Evolutionary conservation across 2,888 invertebrate genomes (phyloP).

Genomic region (Cotesia congregata): DNA sequence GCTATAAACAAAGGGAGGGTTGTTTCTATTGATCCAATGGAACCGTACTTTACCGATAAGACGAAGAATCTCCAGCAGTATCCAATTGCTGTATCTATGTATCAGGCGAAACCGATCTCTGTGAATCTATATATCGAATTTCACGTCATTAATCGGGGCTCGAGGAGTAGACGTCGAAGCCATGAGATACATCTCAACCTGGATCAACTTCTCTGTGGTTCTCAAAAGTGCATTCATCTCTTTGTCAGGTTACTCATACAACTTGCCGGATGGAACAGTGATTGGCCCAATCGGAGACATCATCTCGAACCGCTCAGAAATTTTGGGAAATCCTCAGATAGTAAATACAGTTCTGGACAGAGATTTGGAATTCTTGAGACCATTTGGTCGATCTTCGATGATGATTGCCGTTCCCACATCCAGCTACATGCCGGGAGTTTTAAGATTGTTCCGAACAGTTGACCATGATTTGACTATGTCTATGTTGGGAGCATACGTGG

Average conservation of each 20-base stretch:
- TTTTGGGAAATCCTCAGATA: constrained; percentile 31
- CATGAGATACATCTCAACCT: constrained; percentile 30
- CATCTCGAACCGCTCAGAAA: constrained; percentile 39
- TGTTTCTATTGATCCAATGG: not conserved
- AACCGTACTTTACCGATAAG: constrained; percentile 43
- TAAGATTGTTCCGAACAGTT: constrained; percentile 28
- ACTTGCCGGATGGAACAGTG: constrained; percentile 28
- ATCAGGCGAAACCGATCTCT: constrained; percentile 32
- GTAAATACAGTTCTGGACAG: constrained; percentile 11
- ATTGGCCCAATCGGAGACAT: constrained; percentile 43
- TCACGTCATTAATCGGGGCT: constrained; percentile 27
- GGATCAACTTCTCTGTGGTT: constrained; percentile 42
- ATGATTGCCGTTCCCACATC: constrained; percentile 38
- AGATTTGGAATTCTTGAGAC: constrained; percentile 33
- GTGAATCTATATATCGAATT: constrained; percentile 23
- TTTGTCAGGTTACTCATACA: constrained; percentile 35
- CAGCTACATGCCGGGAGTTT: constrained; percentile 34
- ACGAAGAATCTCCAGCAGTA: constrained; percentile 44
- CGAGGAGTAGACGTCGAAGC: constrained; percentile 29
- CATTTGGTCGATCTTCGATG: not conserved
- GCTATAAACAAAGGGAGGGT: constrained; percentile 18
- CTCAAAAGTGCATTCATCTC: constrained; percentile 31
- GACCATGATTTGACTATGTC: not conserved
- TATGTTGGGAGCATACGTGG: not conserved
- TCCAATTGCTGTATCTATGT: constrained; percentile 45